A percentile compares a stretch with the other conserved stretches of the same genome.
Conservation (phyloP, 2,113 vertebrate genomes). For the Mobula hypostoma region DNA sequence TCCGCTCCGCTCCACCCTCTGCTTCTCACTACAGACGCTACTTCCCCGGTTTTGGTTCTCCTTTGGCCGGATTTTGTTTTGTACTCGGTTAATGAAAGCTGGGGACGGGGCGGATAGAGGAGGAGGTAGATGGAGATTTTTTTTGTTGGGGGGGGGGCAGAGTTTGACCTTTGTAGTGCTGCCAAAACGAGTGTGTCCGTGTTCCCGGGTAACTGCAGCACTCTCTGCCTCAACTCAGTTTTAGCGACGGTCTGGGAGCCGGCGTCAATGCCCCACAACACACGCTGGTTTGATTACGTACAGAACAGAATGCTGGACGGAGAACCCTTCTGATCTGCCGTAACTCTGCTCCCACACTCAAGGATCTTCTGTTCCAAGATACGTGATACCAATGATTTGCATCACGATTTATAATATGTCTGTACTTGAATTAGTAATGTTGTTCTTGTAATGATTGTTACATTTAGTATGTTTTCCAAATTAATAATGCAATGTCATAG, state of each 20-base stretch:
- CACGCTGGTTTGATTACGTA: conserved; percentile 12
- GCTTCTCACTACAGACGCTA: conserved; percentile 32
- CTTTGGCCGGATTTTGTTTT: neutral
- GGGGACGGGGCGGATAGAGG: neutral
- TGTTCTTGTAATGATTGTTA: neutral
- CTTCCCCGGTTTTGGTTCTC: neutral
- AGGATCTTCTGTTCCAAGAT: neutral
- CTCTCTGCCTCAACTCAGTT: neutral
- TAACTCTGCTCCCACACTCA: neutral
- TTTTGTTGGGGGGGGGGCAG: neutral
- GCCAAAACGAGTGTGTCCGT: neutral
- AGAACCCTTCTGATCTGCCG: neutral
- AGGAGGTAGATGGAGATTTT: neutral
- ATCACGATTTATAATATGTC: neutral
- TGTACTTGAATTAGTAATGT: neutral
- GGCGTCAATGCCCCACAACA: neutral
- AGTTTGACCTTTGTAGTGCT: conserved; percentile 8
- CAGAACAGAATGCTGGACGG: neutral
- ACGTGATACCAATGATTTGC: neutral
- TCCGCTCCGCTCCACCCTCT: conserved; percentile 34
- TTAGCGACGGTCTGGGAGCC: neutral
- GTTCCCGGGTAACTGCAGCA: conserved; percentile 12
- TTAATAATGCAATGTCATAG: neutral
- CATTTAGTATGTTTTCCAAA: neutral
- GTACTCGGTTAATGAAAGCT: neutral